Conservation (phyloP, 2,113 vertebrate species). For the Gymnobelideus leadbeateri region DNA sequence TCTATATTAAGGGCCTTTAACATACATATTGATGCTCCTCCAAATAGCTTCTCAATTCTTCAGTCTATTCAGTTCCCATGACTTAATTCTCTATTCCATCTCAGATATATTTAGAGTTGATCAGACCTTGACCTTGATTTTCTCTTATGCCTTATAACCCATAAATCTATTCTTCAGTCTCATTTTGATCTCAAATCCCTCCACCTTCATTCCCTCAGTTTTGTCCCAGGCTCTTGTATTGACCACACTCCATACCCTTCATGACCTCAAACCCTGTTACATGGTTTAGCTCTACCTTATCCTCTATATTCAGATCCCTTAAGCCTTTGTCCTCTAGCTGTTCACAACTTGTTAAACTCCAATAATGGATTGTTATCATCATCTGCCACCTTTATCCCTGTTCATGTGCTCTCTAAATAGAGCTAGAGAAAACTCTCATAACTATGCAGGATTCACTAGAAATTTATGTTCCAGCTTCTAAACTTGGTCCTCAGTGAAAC, state of each 20-base stretch:
- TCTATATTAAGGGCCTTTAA: neutral
- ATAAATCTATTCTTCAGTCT: neutral
- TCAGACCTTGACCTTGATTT: neutral
- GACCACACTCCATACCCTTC: neutral
- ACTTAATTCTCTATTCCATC: neutral
- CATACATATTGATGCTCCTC: neutral
- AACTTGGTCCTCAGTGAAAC: too few species aligned
- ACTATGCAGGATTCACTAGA: too few species aligned
- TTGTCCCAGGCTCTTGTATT: neutral
- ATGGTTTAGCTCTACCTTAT: neutral
- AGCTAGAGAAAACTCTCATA: too few species aligned
- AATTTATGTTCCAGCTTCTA: too few species aligned
- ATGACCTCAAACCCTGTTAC: neutral
- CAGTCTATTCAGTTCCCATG: neutral
- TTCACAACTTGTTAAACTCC: neutral
- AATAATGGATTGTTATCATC: too few species aligned
- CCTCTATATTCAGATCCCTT: neutral
- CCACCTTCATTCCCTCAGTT: neutral
- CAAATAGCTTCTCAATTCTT: neutral
- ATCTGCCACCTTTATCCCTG: neutral
- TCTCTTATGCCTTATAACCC: neutral
- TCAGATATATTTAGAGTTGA: neutral
- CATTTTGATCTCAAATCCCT: neutral
- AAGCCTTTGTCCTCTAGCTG: neutral
- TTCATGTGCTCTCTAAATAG: neutral